These are phyloP conservation scores for Orussus abietinus DNA, from an alignment of 1,140 invertebrate genomes.

Conservation along the genomic window DNA sequence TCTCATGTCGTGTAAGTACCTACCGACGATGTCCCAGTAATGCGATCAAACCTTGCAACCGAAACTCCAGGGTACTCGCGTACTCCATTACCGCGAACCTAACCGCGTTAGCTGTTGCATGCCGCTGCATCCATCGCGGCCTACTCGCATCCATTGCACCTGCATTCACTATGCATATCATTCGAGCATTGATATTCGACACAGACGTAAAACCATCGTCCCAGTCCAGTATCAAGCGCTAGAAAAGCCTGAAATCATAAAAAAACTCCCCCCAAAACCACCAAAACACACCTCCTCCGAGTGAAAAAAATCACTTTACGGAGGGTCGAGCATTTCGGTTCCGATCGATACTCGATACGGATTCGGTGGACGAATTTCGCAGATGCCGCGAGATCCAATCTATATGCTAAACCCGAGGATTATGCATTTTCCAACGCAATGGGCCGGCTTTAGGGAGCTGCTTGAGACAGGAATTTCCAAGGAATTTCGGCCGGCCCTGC, in stretches of 20 bases:
- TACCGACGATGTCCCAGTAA: slow-evolving; percentile 31
- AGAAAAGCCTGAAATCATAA: slow-evolving; percentile 5
- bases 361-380: neutral
- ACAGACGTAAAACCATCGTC: neutral
- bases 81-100: slow-evolving; percentile 31
- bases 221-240: slow-evolving; percentile 2
- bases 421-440: slow-evolving; percentile 3
- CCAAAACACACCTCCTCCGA: too few relatives aligned
- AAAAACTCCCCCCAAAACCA: too few relatives aligned
- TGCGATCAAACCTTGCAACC: slow-evolving; percentile 24
- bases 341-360: slow-evolving; percentile 6
- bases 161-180: neutral
- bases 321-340: slow-evolving; percentile 12
- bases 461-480: slow-evolving; percentile 18
- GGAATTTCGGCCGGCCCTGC: slow-evolving; percentile 11
- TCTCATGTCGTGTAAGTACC: slow-evolving; percentile 4
- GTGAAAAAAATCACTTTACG: slow-evolving; percentile 5
- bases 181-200: neutral
- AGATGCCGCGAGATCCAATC: slow-evolving; percentile 18
- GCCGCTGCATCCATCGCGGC: slow-evolving; percentile 18
- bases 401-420: slow-evolving; percentile 25
- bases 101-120: slow-evolving; percentile 27
- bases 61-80: slow-evolving; percentile 16
- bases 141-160: slow-evolving; percentile 5
- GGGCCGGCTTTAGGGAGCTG: slow-evolving; percentile 7